Base-by-base conservation (phyloP, 2,113 vertebrate species). In the Theristicus caerulescens region DNA sequence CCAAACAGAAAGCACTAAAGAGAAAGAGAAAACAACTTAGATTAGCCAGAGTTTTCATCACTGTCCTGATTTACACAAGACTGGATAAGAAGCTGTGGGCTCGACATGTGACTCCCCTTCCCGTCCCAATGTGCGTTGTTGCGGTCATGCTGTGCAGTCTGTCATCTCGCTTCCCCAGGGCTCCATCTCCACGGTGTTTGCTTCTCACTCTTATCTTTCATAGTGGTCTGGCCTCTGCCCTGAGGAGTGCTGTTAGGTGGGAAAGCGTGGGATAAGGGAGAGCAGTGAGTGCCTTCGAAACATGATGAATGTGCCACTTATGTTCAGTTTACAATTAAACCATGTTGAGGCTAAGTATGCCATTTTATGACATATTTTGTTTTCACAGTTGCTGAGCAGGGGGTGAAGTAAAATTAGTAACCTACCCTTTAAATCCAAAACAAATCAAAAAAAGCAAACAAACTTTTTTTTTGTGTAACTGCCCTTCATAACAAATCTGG, bases 51-150 rank as follows among this genome's bases (percentile, higher is more conserved):
- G 34, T 44, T 78, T 90, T 49, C 64, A 83, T 7, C 57, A 20
- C 19, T 44, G 6, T 31, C 66, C 27, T 64, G 61, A 34, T 93
- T 92, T 65, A 40, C 26, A 26, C 10, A 16, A 59, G 51, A 34
- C 9, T 10, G 8, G 55, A 69, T 78, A 44, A 62, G 32, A 67
- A 47, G 6, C 54, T 74, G n/a, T 24, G 36, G 36, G 64, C 71
- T 90, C 2, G 4, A 47, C 24, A 27, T 15, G n/a, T 1, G 7
- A 34, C 19, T 74, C n/a, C 64, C 66, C 49, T 67, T 81, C 52
- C 54, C 8, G 3, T 76, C 59, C 26, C 0, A 0, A 36, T 0
- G 0, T 36, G 32, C 21, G 9, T 64, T 9, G 0, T 16, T 79
- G 27, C 3, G 13, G 44, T 49, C 10, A 1, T 59, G 38, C 80